Conservation (phyloP, 1,140 invertebrate genomes). For the Meloidogyne chitwoodi region DNA sequence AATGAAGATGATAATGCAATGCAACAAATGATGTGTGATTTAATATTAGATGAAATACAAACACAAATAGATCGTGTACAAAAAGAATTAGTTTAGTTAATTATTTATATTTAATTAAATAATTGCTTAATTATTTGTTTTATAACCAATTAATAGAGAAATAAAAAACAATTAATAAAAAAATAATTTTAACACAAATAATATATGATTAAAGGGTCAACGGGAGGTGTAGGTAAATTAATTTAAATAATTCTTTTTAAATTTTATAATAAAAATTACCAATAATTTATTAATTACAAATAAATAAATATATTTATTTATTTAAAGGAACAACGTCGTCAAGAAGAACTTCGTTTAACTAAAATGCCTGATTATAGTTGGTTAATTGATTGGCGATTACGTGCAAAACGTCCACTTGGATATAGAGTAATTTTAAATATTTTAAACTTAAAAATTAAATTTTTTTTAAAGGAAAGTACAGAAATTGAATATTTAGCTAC, state of each 20-base stretch:
- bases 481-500: slow-evolving; percentile 9
- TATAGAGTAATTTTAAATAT: background rate
- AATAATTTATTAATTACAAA: too few species aligned
- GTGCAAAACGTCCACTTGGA: slow-evolving; percentile 14
- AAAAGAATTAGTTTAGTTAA: background rate
- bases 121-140: too few species aligned
- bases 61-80: slow-evolving; percentile 2
- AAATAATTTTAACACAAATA: too few species aligned
- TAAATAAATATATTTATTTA: background rate
- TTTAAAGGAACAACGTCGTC: slow-evolving; percentile 8
- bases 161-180: too few species aligned
- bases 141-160: too few species aligned
- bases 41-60: slow-evolving; percentile 16
- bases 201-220: too few species aligned
- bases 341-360: slow-evolving; percentile 4
- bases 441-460: background rate
- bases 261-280: too few species aligned
- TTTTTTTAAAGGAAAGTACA: slow-evolving; percentile 1
- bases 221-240: too few species aligned
- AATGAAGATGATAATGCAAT: slow-evolving; percentile 9
- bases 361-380: slow-evolving; percentile 18
- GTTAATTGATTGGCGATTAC: slow-evolving; percentile 18
- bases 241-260: too few species aligned
- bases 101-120: too few species aligned
- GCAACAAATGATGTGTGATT: slow-evolving; percentile 19